These are phyloP conservation scores for Drosophila meridionalis DNA, from an alignment of 2,888 invertebrate species.

Conservation along the genomic window DNA sequence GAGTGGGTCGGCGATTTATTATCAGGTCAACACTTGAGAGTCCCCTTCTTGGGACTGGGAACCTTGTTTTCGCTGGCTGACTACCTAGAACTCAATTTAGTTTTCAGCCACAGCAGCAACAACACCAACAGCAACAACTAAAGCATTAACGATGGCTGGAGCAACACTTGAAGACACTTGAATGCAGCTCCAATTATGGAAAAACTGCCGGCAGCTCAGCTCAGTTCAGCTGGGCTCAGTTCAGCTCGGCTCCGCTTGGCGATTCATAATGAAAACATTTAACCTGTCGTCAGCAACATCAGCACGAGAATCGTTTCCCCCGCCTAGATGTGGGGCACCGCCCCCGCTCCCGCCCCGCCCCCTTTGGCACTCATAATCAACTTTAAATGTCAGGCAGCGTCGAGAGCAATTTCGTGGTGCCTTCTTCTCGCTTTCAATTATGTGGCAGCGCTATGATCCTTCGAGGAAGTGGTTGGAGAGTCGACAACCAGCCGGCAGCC, in stretches of 20 bases:
- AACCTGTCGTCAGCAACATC: conserved; percentile 75
- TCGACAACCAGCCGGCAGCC: conserved; percentile 25
- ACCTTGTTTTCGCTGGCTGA: conserved; percentile 28
- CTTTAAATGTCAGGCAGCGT: conserved; percentile 63
- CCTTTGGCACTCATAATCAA: conserved; percentile 59
- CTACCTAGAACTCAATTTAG: conserved; percentile 77
- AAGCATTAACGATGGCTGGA: conserved; percentile 21
- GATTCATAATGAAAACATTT: conserved; percentile 81
- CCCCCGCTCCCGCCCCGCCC: too few species aligned
- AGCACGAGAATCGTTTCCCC: conserved; percentile 53
- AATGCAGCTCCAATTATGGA: conserved; percentile 76
- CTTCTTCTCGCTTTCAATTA: conserved; percentile 74
- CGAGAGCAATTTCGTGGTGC: conserved; percentile 65
- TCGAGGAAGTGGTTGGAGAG: conserved; percentile 70
- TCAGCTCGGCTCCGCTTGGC: conserved; percentile 44
- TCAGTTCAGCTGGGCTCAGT: conserved; percentile 19
- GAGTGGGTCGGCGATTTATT: conserved; percentile 49
- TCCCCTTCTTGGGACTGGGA: conserved; percentile 11
- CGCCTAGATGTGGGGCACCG: too few species aligned
- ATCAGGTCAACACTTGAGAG: conserved; percentile 38
- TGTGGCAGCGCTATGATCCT: conserved; percentile 71
- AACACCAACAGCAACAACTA: conserved; percentile 15
- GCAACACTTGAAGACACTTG: conserved; percentile 67
- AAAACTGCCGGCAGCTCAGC: conserved; percentile 45
- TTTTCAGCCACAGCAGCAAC: conserved; percentile 45